phyloP scores from a whole-genome alignment of 2,888 invertebrate species.

The Ernsta delagoae region DNA sequence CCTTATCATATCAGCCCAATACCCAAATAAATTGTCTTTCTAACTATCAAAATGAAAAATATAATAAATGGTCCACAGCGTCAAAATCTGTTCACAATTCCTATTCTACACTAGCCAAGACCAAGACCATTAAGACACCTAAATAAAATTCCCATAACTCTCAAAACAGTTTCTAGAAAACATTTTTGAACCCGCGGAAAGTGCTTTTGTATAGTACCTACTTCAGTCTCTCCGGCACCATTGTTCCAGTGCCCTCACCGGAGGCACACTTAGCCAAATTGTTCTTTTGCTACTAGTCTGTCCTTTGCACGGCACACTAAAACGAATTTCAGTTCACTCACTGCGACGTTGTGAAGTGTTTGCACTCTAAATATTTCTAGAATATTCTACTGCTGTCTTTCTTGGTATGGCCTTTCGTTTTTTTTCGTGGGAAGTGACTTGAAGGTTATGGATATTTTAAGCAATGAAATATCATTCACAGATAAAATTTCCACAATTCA shows the following conservation, averaged over 20 bases:
- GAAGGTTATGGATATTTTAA: neutral
- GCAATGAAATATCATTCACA: neutral
- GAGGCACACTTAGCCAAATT: constrained; percentile 30
- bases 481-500: too few relatives aligned
- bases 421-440: neutral
- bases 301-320: constrained; percentile 16
- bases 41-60: too few relatives aligned
- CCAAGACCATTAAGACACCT: neutral
- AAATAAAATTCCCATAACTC: constrained; percentile 8
- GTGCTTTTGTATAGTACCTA: constrained; percentile 12
- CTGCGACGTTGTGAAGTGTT: constrained; percentile 14
- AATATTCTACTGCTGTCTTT: neutral
- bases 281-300: constrained; percentile 20
- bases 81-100: too few relatives aligned
- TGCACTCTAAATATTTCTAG: constrained; percentile 18
- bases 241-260: constrained; percentile 13
- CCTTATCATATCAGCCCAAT: too few relatives aligned
- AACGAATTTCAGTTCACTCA: constrained; percentile 29
- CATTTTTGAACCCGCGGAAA: neutral
- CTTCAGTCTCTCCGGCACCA: neutral
- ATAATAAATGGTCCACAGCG: too few relatives aligned
- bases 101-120: too few relatives aligned
- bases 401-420: neutral
- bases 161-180: neutral
- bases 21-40: too few relatives aligned